A percentile compares a stretch with the other conserved stretches of the same genome.
phyloP scores from a whole-genome alignment of 2,113 vertebrate genomes.

The Caracal caracal region DNA sequence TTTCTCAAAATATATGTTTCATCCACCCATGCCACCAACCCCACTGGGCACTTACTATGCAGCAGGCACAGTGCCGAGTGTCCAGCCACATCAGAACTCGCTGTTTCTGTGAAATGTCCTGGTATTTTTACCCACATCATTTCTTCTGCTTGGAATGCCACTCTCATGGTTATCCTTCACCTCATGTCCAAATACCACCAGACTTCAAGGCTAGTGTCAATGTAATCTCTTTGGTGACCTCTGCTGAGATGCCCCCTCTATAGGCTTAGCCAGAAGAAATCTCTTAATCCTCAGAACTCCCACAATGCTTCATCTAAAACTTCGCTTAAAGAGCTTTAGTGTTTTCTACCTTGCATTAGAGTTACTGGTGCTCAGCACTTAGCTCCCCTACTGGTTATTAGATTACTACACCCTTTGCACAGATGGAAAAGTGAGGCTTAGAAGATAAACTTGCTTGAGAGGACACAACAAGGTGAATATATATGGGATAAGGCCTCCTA shows the following conservation, averaged over 20 bases:
- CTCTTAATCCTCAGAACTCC: not conserved
- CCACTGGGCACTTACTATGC: accelerated
- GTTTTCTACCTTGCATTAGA: not conserved
- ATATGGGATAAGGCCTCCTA: not conserved
- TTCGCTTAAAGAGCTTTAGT: not conserved
- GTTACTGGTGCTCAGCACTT: not conserved
- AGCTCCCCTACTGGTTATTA: not conserved
- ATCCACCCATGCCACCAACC: accelerated
- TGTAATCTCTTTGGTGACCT: not conserved
- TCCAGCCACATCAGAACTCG: not conserved
- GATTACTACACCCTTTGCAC: not conserved
- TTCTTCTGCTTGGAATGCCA: not conserved
- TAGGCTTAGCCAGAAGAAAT: not conserved
- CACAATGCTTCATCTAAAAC: not conserved
- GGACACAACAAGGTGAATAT: not conserved
- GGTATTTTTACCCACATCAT: too few species aligned
- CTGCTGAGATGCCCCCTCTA: not conserved
- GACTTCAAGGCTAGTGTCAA: not conserved
- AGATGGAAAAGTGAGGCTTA: not conserved
- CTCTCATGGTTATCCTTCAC: too few species aligned
- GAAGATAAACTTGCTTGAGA: not conserved
- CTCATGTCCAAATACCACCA: not conserved
- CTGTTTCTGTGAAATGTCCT: not conserved
- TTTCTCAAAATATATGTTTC: not conserved
- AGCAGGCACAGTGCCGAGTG: not conserved